Evolutionary conservation across 2,888 invertebrate species (phyloP), one percentile per base, ranked within the genome.

Genomic region (Pristionchus mayeri): DNA sequence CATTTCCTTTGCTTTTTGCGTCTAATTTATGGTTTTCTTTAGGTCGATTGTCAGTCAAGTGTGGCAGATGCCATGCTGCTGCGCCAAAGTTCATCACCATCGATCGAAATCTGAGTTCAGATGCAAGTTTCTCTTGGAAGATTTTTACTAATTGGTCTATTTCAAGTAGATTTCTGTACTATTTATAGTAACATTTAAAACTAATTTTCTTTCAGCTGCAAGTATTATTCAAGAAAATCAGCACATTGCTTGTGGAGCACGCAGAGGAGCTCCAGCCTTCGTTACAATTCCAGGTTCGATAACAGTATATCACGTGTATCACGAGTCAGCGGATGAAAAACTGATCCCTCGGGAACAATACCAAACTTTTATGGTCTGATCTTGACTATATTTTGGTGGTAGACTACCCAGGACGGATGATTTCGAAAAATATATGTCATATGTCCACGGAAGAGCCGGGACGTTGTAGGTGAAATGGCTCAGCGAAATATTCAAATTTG

Each of bases 201-300:
- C n/a, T n/a, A n/a, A n/a, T n/a, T n/a, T n/a, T 18, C 37, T 67
- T 67, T 40, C 67, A 67, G 67, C 30, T 67, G 9, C 67, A 67
- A 67, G 37, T 67, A 0, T 3, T 67, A 37, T 67, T 67, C 67
- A 67, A 67, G 37, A 34, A 40, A 21, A 34, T 37, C 9, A 37
- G 40, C 6, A 3, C 11, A n/a, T 11, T 67, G 21, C 18, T 67
- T 21, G 18, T 16, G 7, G 67, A 67, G 37, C 67, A 67, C 37
- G 18, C 67, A 37, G 37, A 37, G 30, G 67, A 67, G 21, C 37
- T 67, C 9, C 21, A 67, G n/a, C 67, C 40, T 2, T 6, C 9
- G 7, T n/a, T 67, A 4, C 11, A n/a, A 9, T 67, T 67, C 40
- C 67, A 67, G 67, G 67, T 67, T 21, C 21, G 21, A n/a, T 63